Conservation (phyloP, 1,140 invertebrate genomes). For the Tyrophagus putrescentiae region DNA sequence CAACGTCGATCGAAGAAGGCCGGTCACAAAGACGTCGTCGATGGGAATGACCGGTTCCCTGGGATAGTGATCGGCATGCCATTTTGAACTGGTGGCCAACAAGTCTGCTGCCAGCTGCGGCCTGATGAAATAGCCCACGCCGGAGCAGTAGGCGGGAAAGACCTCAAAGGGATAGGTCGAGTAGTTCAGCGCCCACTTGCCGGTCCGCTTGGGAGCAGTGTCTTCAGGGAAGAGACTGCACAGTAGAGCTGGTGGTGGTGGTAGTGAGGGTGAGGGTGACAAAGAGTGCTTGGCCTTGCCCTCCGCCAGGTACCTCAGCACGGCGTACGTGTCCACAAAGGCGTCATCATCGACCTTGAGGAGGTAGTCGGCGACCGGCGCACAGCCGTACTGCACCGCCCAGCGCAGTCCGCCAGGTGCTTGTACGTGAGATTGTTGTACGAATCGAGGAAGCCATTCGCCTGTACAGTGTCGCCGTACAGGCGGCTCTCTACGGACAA, state of each 20-base stretch:
- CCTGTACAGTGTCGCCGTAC: conserved; percentile 36
- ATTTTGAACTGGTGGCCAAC: conserved; percentile 9
- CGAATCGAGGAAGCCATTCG: conserved; percentile 54
- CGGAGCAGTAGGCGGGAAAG: conserved; percentile 27
- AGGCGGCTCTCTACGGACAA: conserved; percentile 28
- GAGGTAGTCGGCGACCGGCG: conserved; percentile 42
- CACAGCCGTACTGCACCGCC: conserved; percentile 46
- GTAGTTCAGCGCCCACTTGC: conserved; percentile 24
- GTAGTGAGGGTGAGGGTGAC: not conserved
- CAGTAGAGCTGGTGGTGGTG: conserved; percentile 11
- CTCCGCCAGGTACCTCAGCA: conserved; percentile 33
- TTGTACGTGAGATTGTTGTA: conserved; percentile 72
- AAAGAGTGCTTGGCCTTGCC: not conserved
- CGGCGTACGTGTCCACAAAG: conserved; percentile 52
- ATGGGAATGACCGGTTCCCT: conserved; percentile 34
- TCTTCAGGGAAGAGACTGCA: conserved; percentile 24
- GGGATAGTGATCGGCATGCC: not conserved
- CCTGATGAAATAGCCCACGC: conserved; percentile 24
- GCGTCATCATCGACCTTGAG: conserved; percentile 80
- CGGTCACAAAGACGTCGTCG: conserved; percentile 41
- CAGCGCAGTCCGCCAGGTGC: conserved; percentile 68
- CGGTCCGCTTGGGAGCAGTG: conserved; percentile 19
- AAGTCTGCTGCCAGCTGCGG: conserved; percentile 14
- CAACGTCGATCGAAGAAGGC: conserved; percentile 31
- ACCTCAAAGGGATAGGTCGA: conserved; percentile 23